phyloP scores from a whole-genome alignment of 2,113 vertebrate species.

The Melanotaenia duboulayi region DNA sequence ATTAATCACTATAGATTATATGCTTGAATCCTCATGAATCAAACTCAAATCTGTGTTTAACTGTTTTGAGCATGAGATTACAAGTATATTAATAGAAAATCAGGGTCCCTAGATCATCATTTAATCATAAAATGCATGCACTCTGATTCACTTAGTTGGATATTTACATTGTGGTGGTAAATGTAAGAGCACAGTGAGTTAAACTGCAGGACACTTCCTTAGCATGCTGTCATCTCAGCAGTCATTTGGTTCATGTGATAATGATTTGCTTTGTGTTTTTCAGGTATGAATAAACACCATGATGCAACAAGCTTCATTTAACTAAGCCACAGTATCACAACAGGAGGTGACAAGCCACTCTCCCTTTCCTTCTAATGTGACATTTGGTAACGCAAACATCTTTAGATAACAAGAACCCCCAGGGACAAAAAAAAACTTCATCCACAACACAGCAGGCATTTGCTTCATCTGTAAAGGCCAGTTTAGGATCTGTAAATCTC shows the following conservation, averaged over 20 bases:
- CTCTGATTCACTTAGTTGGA: background rate
- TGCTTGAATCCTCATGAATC: background rate
- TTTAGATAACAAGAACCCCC: constrained; percentile 26
- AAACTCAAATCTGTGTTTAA: background rate
- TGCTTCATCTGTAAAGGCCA: constrained; percentile 39
- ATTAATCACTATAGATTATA: background rate
- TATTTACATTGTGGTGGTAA: constrained; percentile 23
- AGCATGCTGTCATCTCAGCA: constrained; percentile 47
- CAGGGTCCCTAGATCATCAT: background rate
- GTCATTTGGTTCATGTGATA: constrained; percentile 62
- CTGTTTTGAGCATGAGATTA: no score
- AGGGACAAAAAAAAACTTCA: constrained; percentile 9
- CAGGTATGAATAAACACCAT: constrained; percentile 64
- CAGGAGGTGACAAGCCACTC: constrained; percentile 62
- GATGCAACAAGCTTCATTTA: constrained; percentile 58
- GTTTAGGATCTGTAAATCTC: background rate
- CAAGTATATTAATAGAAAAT: background rate
- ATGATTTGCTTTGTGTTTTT: constrained; percentile 60
- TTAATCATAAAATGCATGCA: background rate
- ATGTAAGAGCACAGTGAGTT: constrained; percentile 38
- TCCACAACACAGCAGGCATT: constrained; percentile 23
- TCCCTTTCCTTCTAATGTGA: constrained; percentile 62
- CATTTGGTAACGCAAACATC: constrained; percentile 47
- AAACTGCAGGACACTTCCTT: constrained; percentile 55
- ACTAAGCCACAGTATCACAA: constrained; percentile 54